Base-by-base conservation (phyloP, 2,113 vertebrate species). In the Furnarius figulus region DNA sequence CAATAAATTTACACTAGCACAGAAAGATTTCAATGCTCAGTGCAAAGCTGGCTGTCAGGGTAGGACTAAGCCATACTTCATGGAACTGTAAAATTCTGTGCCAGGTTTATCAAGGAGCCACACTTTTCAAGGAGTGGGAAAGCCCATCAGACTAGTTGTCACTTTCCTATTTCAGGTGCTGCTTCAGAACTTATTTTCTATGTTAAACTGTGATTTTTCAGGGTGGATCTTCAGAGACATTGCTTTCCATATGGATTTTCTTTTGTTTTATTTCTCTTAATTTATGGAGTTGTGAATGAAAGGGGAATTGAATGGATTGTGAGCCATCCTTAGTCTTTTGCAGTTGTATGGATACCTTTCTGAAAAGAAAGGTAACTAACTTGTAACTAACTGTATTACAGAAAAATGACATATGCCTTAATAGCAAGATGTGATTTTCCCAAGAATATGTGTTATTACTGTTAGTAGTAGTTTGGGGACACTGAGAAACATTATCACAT, bases 101-200 rank as follows among this genome's bases (percentile, higher is more conserved):
- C 18, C 20, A 58, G 56, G 14, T 9, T 84, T 10, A 9, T 5
- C 14, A 62, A 35, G 50, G 12, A 61, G 6, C 8, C 39, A 46
- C 1, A 2, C 1, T 12, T n/a, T 24, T 31, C 1, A 7, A 18
- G 23, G 21, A 28, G 3, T 3, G 4, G 46, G 10, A 12, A 79
- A 92, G 46, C 4, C 10, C 8, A 6, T 52, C 33, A 35, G 21
- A 11, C 6, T 49, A 3, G 6, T 15, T 27, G 33, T 67, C 33
- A 12, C 70, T 74, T 40, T 49, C 14, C 10, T n/a, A 2, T 31
- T 88, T 12, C 17, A 12, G 14, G 16, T 49, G 21, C 11, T 80
- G 13, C 40, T 84, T 65, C n/a, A 40, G 35, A 72, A 33, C 12
- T 28, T 55, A n/a, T 62, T 83, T 83, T 70, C 35, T 55, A 39